Base-by-base conservation (phyloP, 2,888 invertebrate genomes). In the Caradrina kadenii region DNA sequence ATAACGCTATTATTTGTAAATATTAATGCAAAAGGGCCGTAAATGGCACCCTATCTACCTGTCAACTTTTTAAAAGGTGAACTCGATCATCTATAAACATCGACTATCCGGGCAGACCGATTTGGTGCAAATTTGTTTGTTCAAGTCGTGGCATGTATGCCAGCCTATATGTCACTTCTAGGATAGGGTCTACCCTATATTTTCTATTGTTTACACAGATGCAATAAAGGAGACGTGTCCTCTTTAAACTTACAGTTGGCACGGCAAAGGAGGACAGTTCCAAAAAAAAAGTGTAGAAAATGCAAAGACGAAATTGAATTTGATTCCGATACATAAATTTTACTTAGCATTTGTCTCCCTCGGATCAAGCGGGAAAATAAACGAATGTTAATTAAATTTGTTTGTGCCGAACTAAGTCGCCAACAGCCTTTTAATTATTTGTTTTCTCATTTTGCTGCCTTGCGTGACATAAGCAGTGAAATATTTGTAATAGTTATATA, bases 241-340 rank as follows among this genome's bases (percentile, higher is more conserved):
- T 88, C 83, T 73, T 69, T 86, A 84, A 79, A 73, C 88, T 90
- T 85, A 84, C 86, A 85, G 76, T 84, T 77, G 78, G 85, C 84
- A 89, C 87, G 87, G 86, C 82, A 86, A 89, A 89, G 86, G 87
- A 90, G 91, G 90, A 87, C 88, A 89, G 89, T 89, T 90, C 89
- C 91, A 92, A 94, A 93, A 49, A 92, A 94, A 92, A 93, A 93
- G 92, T 92, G 91, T 92, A 93, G 93, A 94, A 94, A 95, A 94
- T 94, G 92, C 94, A 93, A 94, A 94, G 92, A 89, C 95, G 91
- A 95, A 94, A 95, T 94, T 93, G 94, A 95, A 95, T 95, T 94
- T 95, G 94, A 94, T 94, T 95, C 94, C 94, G 93, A 95, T 94
- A 95, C 94, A 95, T 95, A 95, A 95, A 95, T 95, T 95, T 95